phyloP scores from a whole-genome alignment of 1,140 invertebrate species.

The Dendroctonus ponderosae region DNA sequence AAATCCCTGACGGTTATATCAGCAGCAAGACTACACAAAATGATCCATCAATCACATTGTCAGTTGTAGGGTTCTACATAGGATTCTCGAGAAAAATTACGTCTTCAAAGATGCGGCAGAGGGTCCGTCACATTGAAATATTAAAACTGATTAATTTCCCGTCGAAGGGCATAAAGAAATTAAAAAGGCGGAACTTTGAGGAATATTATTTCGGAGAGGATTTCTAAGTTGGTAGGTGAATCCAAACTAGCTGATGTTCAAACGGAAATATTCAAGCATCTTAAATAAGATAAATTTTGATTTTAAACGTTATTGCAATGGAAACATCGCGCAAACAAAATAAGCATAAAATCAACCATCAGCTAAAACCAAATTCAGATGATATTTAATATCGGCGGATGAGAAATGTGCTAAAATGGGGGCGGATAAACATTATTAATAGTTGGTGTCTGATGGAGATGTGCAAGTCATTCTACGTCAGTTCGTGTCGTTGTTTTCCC shows the following conservation, averaged over 20 bases:
- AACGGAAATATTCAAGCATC: too few relatives aligned
- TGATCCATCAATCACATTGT: constrained; percentile 28
- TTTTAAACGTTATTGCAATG: neutral
- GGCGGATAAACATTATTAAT: constrained; percentile 46
- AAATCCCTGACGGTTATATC: constrained; percentile 15
- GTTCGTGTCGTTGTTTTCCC: constrained; percentile 47
- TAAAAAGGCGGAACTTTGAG: constrained; percentile 24
- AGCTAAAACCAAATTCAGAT: constrained; percentile 24
- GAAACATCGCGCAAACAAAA: neutral
- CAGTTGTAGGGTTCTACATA: constrained; percentile 14
- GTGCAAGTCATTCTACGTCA: constrained; percentile 50
- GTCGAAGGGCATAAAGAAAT: constrained; percentile 32
- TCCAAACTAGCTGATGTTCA: neutral
- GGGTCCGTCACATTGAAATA: constrained; percentile 34
- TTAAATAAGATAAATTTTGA: neutral
- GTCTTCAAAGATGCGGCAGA: constrained; percentile 37
- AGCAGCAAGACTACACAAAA: constrained; percentile 23
- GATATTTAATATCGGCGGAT: constrained; percentile 31
- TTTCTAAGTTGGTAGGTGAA: neutral
- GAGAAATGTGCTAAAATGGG: constrained; percentile 34
- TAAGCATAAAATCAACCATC: constrained; percentile 9
- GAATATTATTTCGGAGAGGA: neutral
- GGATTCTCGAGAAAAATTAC: constrained; percentile 33
- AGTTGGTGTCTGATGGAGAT: constrained; percentile 48
- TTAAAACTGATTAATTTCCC: constrained; percentile 36